A percentile compares a stretch with the other conserved stretches of the same genome.
Conservation (phyloP, 2,113 vertebrate species). For the Charina bottae region DNA sequence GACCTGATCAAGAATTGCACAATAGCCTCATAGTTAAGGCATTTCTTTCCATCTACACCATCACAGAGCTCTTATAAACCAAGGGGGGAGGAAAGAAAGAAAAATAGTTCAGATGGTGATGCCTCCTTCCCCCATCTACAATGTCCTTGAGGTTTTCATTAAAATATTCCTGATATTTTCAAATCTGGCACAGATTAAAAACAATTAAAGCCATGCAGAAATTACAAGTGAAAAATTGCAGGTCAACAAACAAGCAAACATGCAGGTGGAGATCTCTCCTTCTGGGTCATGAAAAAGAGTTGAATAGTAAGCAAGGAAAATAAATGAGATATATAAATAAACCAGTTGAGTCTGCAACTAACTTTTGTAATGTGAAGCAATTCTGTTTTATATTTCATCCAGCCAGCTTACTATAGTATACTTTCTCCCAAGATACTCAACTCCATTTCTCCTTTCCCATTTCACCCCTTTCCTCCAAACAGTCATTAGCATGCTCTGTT, state of each 20-base stretch:
- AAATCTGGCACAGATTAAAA: conserved; percentile 62
- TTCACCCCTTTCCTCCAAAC: neutral
- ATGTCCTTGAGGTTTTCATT: conserved; percentile 36
- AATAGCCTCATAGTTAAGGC: conserved; percentile 6
- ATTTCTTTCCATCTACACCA: conserved; percentile 6
- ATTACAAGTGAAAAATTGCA: conserved; percentile 59
- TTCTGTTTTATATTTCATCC: neutral
- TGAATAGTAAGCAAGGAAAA: conserved; percentile 46
- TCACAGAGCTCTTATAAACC: neutral
- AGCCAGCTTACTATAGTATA: neutral
- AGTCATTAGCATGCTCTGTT: no score
- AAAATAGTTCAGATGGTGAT: conserved; percentile 17
- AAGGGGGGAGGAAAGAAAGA: neutral
- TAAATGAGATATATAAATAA: conserved; percentile 29
- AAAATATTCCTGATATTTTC: conserved; percentile 60
- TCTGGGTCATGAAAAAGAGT: conserved; percentile 56
- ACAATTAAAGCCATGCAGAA: conserved; percentile 66
- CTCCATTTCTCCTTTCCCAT: neutral
- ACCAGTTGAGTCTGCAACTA: neutral
- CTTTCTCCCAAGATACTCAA: neutral
- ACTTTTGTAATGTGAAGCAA: neutral
- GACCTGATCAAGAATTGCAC: conserved; percentile 33
- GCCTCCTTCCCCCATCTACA: neutral
- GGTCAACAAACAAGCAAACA: conserved; percentile 1
- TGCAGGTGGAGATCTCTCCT: conserved; percentile 21